phyloP scores from a whole-genome alignment of 2,888 invertebrate genomes.

The Sphaerophoria rueppellii region DNA sequence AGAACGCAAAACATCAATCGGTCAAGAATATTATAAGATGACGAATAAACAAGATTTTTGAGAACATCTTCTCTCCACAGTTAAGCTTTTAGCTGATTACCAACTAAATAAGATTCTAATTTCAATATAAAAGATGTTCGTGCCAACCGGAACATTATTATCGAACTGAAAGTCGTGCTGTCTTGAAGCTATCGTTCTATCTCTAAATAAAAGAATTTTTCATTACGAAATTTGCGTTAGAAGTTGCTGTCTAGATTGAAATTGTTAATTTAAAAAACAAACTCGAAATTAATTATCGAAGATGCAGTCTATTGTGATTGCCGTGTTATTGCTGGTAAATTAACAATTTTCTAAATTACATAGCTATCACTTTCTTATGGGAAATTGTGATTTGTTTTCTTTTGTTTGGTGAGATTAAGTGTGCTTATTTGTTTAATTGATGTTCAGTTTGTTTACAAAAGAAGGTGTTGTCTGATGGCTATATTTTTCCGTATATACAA shows the following conservation, averaged over 20 bases:
- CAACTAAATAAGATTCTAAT: slow-evolving; percentile 31
- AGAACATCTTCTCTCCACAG: slow-evolving; percentile 58
- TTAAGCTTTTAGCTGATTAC: slow-evolving; percentile 15
- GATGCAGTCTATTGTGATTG: slow-evolving; percentile 53
- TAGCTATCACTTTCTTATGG: background rate
- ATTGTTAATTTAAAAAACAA: slow-evolving; percentile 45
- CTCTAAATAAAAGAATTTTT: background rate
- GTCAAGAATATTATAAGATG: slow-evolving; percentile 35
- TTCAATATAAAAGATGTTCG: slow-evolving; percentile 63
- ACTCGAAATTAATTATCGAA: slow-evolving; percentile 25
- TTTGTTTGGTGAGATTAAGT: background rate
- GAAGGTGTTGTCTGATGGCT: background rate
- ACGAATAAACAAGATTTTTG: slow-evolving; percentile 68
- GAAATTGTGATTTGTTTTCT: slow-evolving; percentile 19
- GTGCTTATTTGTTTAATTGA: background rate
- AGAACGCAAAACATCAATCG: slow-evolving; percentile 39
- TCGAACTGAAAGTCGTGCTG: slow-evolving; percentile 58
- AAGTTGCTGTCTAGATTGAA: slow-evolving; percentile 7
- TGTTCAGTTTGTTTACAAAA: background rate
- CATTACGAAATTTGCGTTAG: slow-evolving; percentile 29
- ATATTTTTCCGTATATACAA: background rate
- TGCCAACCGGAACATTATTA: slow-evolving; percentile 51
- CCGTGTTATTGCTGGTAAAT: slow-evolving; percentile 61
- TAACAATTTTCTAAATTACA: slow-evolving; percentile 13
- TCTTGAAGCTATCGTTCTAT: slow-evolving; percentile 40